Base-by-base conservation (phyloP, 1,140 invertebrate species). In the Tetraneura akinire region DNA sequence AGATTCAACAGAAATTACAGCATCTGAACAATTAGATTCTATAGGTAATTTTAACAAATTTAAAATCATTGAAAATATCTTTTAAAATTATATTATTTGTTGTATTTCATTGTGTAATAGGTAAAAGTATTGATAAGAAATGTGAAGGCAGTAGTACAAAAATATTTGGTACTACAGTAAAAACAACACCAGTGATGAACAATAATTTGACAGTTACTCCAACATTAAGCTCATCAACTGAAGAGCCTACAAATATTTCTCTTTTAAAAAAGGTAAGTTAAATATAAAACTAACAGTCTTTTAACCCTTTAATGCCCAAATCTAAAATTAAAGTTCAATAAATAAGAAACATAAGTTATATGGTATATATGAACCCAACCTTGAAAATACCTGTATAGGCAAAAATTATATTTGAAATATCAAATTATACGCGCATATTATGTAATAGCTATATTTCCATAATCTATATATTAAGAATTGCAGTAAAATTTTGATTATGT, bases 41-140 rank as follows among this genome's bases (percentile, higher is more conserved):
- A 78, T 78, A 26, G 74, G 74, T 78, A 78, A 47, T 9, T 74
- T 74, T 3, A 37, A 14, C n/a, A 14, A 16, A 11, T 60, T 49
- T 26, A 6, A 9, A 13, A 1, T 3, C 1, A 16, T 1, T 23
- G 9, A 10, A 14, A 16, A 68, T 1, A 18, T 16, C 3, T 45
- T n/a, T 49, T 0, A 18, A 51, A 51, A 21, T 32, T n/a, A 1
- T 32, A 16, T 21, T 14, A 45, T 71, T 1, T n/a, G 3, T 47
- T 53, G 3, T n/a, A n/a, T n/a, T n/a, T n/a, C n/a, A n/a, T 71
- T 71, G 8, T 71, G 26, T 14, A 51, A 29, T 83, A 90, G 89
- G 87, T 37, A 86, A 86, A 85, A 88, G 90, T 82, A 87, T 90
- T 51, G 89, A 90, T 82, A 90, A 90, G 83, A 87, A 87, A 85